A percentile compares a stretch with the other conserved stretches of the same genome.
phyloP scores from a whole-genome alignment of 2,113 vertebrate species.

The Chloroceryle aenea region DNA sequence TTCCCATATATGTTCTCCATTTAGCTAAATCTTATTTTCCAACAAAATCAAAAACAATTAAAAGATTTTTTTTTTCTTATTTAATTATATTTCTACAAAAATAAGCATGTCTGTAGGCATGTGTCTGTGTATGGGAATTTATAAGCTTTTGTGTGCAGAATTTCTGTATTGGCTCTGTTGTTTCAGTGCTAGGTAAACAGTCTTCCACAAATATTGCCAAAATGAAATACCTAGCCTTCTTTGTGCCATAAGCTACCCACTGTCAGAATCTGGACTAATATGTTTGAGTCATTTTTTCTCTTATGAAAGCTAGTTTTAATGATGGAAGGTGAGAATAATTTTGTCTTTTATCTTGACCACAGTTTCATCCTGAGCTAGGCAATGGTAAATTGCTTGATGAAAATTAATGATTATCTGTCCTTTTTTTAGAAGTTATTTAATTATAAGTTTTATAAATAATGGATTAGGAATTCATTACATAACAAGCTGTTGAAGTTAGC shows the following conservation, averaged over 20 bases:
- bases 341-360: background rate
- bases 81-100: background rate
- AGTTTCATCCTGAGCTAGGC: constrained; percentile 1
- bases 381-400: constrained; percentile 35
- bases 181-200: background rate
- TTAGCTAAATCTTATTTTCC: background rate
- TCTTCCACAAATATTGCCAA: background rate
- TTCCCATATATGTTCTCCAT: background rate
- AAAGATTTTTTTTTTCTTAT: background rate
- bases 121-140: background rate
- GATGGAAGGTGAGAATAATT: constrained; percentile 16
- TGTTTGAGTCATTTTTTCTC: background rate
- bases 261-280: background rate
- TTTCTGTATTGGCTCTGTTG: background rate
- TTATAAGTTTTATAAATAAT: constrained; percentile 59
- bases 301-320: background rate
- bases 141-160: background rate
- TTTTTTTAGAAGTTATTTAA: constrained; percentile 38
- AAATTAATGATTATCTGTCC: constrained; percentile 32
- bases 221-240: background rate
- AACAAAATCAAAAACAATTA: background rate
- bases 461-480: constrained; percentile 38
- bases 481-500: constrained; percentile 10
- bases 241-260: background rate
- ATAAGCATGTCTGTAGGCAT: background rate